Base-by-base conservation (phyloP, 2,797 vertebrate species). In the Aratinga solstitialis region DNA sequence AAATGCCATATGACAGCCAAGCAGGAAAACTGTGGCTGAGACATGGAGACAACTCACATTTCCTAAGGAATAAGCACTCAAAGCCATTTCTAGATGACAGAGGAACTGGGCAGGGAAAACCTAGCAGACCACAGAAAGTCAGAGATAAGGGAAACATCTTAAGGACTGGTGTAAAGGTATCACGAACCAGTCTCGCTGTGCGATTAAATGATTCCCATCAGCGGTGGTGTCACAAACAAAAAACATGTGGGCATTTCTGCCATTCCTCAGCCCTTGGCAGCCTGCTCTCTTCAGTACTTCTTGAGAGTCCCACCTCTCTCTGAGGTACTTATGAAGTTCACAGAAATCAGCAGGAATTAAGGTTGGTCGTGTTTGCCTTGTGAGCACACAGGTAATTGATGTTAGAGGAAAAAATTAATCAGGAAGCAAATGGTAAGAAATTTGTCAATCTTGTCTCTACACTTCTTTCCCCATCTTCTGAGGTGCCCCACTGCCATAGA, bases 171-270 rank as follows among this genome's bases (percentile, higher is more conserved):
- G 66, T 43, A 85, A 93, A 89, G 69, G 89, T 72, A 30, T 66
- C 11, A 1, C 7, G 50, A 84, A 18, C 69, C 0, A 0, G 16
- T 51, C 82, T 38, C 0, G 0, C 24, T 10, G 38, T 32, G 75
- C 11, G 53, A 89, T 84, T 66, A 76, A 89, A 74, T 0, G 9
- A 85, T 92, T 85, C 76, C 83, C 79, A 81, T n/a, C 63, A 66
- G 78, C 1, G 3, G 42, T 0, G 0, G 68, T 89, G 89, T 87
- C 89, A 90, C 82, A 82, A 93, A 86, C 54, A 94, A 69, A 78
- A 94, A 92, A 69, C 83, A 87, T 32, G 42, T 10, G 47, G 93
- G n/a, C 86, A 94, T 92, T 93, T 75, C 92, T 96, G 86, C 91
- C 88, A 84, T 95, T 95, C 84, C 85, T 92, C 87, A 75, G 36